phyloP scores from a whole-genome alignment of 2,797 vertebrate species.

The Euthynnus affinis region DNA sequence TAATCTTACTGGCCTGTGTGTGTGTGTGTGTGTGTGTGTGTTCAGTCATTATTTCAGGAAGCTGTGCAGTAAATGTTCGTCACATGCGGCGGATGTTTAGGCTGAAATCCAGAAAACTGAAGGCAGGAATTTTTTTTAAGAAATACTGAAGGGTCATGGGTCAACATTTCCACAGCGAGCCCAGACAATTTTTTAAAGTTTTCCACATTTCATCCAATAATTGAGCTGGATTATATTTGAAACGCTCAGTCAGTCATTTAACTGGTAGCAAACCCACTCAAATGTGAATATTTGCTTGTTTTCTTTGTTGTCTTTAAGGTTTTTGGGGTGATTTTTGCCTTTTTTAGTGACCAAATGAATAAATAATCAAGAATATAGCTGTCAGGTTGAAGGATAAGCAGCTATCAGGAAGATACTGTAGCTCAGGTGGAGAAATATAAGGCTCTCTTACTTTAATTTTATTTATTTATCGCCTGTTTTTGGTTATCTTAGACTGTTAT shows the following conservation, averaged over 20 bases:
- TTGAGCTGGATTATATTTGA: background rate
- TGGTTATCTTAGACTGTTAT: no score
- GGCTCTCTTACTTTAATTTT: no score
- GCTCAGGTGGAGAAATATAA: no score
- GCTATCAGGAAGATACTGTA: no score
- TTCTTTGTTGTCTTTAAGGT: background rate
- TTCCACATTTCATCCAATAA: no score
- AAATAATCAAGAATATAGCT: no score
- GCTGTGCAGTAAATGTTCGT: background rate
- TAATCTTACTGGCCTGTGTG: conserved; percentile 30
- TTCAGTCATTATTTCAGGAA: background rate
- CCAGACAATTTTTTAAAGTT: background rate
- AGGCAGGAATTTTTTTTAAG: background rate
- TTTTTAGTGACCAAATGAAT: no score
- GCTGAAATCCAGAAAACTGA: background rate
- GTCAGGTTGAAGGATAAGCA: no score
- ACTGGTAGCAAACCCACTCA: background rate
- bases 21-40: background rate
- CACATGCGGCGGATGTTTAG: background rate
- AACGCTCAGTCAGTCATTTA: background rate
- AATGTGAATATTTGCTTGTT: background rate
- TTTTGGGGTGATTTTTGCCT: no score
- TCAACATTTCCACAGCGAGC: background rate
- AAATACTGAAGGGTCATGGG: background rate
- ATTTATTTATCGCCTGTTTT: no score